Evolutionary conservation across 2,797 vertebrate genomes (phyloP), one percentile per base, ranked within the genome.

Genomic region (Ibycter americanus): DNA sequence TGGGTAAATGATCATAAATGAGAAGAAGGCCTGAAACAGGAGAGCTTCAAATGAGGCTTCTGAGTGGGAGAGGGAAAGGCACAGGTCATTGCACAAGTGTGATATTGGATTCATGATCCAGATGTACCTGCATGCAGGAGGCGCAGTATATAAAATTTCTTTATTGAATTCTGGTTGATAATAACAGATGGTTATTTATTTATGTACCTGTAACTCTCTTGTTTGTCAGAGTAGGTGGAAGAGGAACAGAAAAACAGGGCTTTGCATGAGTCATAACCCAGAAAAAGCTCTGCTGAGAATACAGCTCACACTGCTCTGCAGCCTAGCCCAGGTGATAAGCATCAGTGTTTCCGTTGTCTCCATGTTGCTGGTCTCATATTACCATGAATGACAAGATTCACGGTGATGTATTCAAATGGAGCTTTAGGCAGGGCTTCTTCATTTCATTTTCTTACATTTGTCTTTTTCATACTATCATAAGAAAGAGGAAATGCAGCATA

Each of bases 231-330:
- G 71, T 63, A 91, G 63, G 89, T 87, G 66, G 89, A 22, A 87
- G 38, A 91, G 79, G 31, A 95, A 59, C 56, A 74, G 72, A 63
- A 86, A 93, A 93, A 9, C 72, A 88, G 59, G 47, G 44, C 83
- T 76, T 70, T 79, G 73, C 29, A 46, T 96, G 95, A 96, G 72
- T 97, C 96, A 97, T 86, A 92, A 68, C 27, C 70, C 79, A 94
- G 82, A 91, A 95, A 87, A 92, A 87, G 59, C 92, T 90, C 77
- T 84, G 55, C 73, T 73, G 68, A 91, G 87, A 83, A 68, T 54
- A 82, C 38, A 93, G 55, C 66, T 88, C 66, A 42, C 56, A 44
- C n/a, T 66, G 68, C 63, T 91, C 56, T 91, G 87, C 83, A 66
- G 61, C 5, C 3, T 27, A 83, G 71, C 65, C 65, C 32, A 36